Conservation (phyloP, 2,113 vertebrate genomes). For the Oriolus oriolus region DNA sequence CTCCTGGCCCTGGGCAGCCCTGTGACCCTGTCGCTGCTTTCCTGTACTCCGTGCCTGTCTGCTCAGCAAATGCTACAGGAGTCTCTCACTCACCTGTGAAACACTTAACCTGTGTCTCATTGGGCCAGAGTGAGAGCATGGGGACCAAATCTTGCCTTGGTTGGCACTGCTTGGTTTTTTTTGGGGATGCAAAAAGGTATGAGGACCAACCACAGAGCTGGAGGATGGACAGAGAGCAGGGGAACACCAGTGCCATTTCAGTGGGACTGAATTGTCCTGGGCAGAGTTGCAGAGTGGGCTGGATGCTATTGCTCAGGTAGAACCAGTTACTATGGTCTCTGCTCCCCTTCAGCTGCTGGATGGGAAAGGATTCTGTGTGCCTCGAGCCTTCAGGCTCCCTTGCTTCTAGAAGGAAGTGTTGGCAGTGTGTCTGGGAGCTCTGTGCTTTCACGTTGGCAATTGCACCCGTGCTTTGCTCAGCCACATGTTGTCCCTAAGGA, state of each 20-base stretch:
- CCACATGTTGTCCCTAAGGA: fast-evolving
- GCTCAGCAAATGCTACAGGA: not conserved
- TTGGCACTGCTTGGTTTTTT: not conserved
- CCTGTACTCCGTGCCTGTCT: fast-evolving
- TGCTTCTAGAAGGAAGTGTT: not conserved
- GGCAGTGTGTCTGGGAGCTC: not conserved
- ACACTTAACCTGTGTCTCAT: fast-evolving
- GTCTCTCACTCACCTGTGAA: not conserved
- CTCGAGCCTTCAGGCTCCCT: not conserved
- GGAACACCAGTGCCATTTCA: not conserved
- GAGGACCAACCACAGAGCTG: not conserved
- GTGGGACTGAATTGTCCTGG: not conserved
- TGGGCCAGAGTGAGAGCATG: fast-evolving
- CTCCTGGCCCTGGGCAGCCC: not conserved
- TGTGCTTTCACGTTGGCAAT: fast-evolving
- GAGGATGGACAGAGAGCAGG: not conserved
- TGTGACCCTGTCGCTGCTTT: not conserved
- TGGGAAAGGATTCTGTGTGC: not conserved
- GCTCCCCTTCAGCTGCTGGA: not conserved
- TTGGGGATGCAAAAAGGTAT: not conserved
- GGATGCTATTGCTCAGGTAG: not conserved
- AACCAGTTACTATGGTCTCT: not conserved
- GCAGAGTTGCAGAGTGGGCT: not conserved
- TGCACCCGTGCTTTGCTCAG: not conserved
- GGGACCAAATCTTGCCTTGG: not conserved